Evolutionary conservation across 2,113 vertebrate genomes (phyloP), one percentile per base, ranked within the genome.

Genomic region (Esox niger): DNA sequence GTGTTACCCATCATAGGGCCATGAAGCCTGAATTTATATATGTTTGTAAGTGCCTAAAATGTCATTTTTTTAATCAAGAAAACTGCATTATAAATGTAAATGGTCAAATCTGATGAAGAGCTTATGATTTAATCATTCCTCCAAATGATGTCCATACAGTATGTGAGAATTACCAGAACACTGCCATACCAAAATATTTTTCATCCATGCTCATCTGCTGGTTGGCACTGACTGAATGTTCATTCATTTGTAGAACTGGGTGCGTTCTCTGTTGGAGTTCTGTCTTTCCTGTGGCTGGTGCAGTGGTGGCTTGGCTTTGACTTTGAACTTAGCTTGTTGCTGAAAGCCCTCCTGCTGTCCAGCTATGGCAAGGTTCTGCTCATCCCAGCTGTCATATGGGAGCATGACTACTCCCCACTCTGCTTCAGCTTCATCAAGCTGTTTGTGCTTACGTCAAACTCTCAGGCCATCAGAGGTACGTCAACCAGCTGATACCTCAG

Each of bases 331-430:
- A 94, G 70, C 82, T 88, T n/a, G 1, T 79, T 33, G 38, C 92
- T 99, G 73, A 84, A 95, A 80, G 97, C 94, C 0, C 82, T 99
- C 56, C 76, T 99, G 30, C 82, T 99, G 4, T 99, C 97, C 43
- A 94, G 94, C 82, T 99, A 99, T 6, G 97, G 97, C n/a, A 98
- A 99, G 66, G 94, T 98, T 30, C 84, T 99, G 33, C 84, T 99
- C 68, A 95, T 99, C 77, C 97, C 96, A 0, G 93, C 94, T 0
- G 94, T 99, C 71, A 99, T 99, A 83, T 99, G 97, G 97, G 96
- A 98, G 61, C 95, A 99, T 0, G 96, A 98, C 79, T 95, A 97
- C 84, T 94, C 95, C 0, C 92, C 92, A 26, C 88, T 98, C 62
- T 97, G 97, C 73, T 92, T 99, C 69, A 84, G 75, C 0, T 94